These are phyloP conservation scores for Carlito syrichta DNA, from an alignment of 2,113 vertebrate species.

Conservation along the genomic window DNA sequence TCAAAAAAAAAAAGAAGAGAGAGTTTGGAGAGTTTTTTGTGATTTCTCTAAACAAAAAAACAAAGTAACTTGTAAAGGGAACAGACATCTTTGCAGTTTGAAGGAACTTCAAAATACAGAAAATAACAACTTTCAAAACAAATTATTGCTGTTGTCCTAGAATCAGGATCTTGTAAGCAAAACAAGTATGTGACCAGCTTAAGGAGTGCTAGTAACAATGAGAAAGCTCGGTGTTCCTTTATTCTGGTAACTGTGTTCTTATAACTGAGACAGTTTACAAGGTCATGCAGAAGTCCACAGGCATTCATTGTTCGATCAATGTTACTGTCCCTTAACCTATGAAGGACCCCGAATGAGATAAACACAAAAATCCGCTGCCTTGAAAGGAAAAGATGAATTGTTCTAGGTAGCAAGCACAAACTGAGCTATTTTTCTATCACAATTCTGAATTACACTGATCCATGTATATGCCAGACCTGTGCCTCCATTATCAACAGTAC, in stretches of 20 bases:
- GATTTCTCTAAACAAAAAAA: not conserved
- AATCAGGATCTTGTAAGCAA: not conserved
- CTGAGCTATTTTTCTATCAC: not conserved
- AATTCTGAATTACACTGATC: not conserved
- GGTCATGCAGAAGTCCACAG: not conserved
- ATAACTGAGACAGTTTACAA: not conserved
- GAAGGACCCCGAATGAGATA: not conserved
- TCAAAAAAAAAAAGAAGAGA: too few species aligned
- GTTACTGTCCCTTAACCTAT: not conserved
- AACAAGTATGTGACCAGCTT: not conserved
- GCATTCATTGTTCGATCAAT: not conserved
- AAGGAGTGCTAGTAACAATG: not conserved
- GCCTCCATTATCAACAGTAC: not conserved
- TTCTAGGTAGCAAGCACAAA: not conserved
- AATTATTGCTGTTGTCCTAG: not conserved
- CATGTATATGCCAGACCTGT: not conserved
- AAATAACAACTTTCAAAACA: not conserved
- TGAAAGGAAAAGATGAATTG: not conserved
- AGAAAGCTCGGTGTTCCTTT: not conserved
- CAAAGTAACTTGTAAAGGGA: slow-evolving; percentile 1
- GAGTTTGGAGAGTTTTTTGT: not conserved
- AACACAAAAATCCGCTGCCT: not conserved
- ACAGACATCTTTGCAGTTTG: not conserved
- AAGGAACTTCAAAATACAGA: not conserved
- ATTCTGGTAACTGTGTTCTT: not conserved